A percentile compares a stretch with the other conserved stretches of the same genome.
Conservation (phyloP, 2,797 vertebrate genomes). For the Nannoperca australis region DNA sequence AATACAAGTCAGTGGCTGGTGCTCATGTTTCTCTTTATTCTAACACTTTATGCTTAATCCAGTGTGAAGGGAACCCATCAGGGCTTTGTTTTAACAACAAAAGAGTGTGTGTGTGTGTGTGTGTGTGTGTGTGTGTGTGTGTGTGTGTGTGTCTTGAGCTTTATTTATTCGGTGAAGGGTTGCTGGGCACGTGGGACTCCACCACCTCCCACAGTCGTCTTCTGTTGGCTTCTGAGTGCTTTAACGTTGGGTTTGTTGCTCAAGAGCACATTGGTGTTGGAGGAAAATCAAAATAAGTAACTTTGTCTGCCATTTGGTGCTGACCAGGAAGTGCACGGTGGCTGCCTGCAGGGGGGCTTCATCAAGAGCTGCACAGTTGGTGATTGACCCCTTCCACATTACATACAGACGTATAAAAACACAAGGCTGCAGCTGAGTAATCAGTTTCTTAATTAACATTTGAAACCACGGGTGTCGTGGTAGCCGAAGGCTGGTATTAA, state of each 20-base stretch:
- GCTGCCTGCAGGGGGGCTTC: neutral
- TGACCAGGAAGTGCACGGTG: too few relatives aligned
- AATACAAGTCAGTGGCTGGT: neutral
- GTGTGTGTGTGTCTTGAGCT: conserved; percentile 3
- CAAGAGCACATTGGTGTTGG: neutral
- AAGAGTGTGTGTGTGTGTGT: neutral
- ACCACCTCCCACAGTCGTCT: neutral
- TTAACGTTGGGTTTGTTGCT: neutral
- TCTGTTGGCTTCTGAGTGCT: neutral
- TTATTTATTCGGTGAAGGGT: neutral
- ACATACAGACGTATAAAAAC: neutral
- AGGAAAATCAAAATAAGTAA: neutral
- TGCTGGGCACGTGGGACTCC: neutral
- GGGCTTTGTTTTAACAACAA: neutral
- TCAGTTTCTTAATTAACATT: neutral
- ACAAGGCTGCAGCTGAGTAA: neutral
- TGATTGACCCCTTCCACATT: neutral
- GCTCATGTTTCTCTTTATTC: neutral
- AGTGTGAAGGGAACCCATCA: conserved; percentile 5
- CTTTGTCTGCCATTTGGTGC: neutral
- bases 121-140: too few relatives aligned
- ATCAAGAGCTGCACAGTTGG: neutral
- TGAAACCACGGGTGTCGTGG: neutral
- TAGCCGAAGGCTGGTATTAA: too few relatives aligned
- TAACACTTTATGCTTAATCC: neutral